These are phyloP conservation scores for Ptilorrhoa leucosticta DNA, from an alignment of 2,113 vertebrate species.

Conservation along the genomic window DNA sequence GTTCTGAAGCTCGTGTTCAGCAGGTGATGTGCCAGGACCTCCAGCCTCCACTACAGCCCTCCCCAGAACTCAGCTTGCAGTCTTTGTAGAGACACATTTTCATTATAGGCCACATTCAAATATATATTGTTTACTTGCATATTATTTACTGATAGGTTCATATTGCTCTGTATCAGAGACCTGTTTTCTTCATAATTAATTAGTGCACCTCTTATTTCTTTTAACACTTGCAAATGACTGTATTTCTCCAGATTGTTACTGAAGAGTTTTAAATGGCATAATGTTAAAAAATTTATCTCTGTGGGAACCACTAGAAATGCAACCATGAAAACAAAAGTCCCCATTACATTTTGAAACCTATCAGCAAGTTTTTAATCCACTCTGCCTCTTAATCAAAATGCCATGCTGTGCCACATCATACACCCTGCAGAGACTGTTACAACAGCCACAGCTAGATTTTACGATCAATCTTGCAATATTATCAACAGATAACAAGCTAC, in stretches of 20 bases:
- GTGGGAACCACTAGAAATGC: not conserved
- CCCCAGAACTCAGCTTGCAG: not conserved
- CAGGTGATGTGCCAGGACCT: not conserved
- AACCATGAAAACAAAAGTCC: not conserved
- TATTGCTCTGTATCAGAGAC: not conserved
- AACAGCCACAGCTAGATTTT: not conserved
- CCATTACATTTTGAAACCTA: not conserved
- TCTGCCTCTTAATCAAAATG: conserved; percentile 23
- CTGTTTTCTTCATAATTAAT: not conserved
- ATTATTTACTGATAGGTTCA: not conserved
- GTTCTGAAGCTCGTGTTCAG: not conserved
- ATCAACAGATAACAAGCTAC: not conserved
- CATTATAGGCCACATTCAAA: not conserved
- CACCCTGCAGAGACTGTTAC: not conserved
- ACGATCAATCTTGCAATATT: not conserved
- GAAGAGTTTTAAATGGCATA: not conserved
- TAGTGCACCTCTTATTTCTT: not conserved
- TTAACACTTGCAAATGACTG: not conserved
- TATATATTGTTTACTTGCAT: not conserved
- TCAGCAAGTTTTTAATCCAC: not conserved
- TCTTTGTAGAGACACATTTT: not conserved
- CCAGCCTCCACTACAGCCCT: not conserved
- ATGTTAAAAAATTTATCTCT: not conserved
- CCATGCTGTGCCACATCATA: not conserved
- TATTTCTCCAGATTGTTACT: not conserved